A percentile compares a stretch with the other conserved stretches of the same genome.
Conservation (phyloP, 2,113 vertebrate genomes). For the Condylura cristata region DNA sequence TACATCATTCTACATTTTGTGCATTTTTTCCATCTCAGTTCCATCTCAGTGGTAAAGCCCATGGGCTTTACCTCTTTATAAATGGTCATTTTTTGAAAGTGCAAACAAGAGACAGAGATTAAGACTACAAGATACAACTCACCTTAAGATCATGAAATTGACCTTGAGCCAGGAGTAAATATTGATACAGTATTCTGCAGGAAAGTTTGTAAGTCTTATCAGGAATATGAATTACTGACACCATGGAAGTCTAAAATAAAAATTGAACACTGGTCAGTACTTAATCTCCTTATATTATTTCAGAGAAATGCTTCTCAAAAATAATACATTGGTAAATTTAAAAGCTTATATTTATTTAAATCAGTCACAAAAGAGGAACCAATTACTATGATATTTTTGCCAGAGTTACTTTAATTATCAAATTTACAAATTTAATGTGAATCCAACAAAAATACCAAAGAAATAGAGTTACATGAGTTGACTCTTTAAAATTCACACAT, state of each 20-base stretch:
- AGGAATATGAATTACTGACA: conserved; percentile 94
- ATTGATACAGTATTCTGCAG: conserved; percentile 93
- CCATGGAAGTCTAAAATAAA: conserved; percentile 90
- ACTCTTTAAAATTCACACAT: conserved; percentile 6
- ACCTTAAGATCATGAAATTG: conserved; percentile 97
- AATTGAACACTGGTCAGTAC: conserved; percentile 60
- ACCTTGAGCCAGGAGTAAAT: conserved; percentile 93
- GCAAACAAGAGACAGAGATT: conserved; percentile 36
- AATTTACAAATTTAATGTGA: conserved; percentile 40
- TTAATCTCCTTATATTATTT: conserved; percentile 37
- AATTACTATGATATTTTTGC: conserved; percentile 12
- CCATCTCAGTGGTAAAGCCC: too few species aligned
- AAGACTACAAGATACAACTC: neutral
- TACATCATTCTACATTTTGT: too few species aligned
- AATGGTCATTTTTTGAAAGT: conserved; percentile 56
- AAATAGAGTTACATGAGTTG: neutral
- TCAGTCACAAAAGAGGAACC: conserved; percentile 16
- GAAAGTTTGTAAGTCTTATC: conserved; percentile 93
- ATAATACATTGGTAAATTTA: neutral
- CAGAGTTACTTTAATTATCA: conserved; percentile 43
- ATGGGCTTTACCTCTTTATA: too few species aligned
- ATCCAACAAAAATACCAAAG: conserved; percentile 36
- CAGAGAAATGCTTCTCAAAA: conserved; percentile 52
- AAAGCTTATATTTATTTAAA: conserved; percentile 50
- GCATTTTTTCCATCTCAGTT: too few species aligned